Evolutionary conservation across 2,888 invertebrate species (phyloP).

Genomic region (Mimachlamys varia): DNA sequence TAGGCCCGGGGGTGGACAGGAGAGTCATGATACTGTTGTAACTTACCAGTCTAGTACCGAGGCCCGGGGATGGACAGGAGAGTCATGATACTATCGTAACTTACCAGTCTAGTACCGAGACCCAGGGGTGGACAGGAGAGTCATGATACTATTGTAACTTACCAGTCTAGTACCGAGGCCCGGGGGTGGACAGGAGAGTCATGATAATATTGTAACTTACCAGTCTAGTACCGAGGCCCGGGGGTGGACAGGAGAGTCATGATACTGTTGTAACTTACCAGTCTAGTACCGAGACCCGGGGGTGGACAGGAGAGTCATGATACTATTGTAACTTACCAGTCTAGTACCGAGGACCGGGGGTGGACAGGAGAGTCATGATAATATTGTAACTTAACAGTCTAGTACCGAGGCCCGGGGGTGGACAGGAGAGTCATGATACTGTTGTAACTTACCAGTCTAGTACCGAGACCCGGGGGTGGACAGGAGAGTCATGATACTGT

Average conservation of each 20-base stretch:
- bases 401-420: slow-evolving; percentile 60
- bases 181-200: slow-evolving; percentile 86
- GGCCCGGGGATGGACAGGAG: slow-evolving; percentile 83
- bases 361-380: slow-evolving; percentile 91
- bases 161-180: slow-evolving; percentile 58
- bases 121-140: slow-evolving; percentile 84
- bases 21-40: slow-evolving; percentile 94
- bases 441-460: slow-evolving; percentile 82
- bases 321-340: slow-evolving; percentile 85
- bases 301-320: slow-evolving; percentile 90
- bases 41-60: slow-evolving; percentile 58
- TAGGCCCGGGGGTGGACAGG: slow-evolving; percentile 81
- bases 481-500: slow-evolving; percentile 95
- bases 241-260: slow-evolving; percentile 89
- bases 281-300: slow-evolving; percentile 57
- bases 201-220: slow-evolving; percentile 89
- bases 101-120: slow-evolving; percentile 59
- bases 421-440: slow-evolving; percentile 93
- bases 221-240: slow-evolving; percentile 55
- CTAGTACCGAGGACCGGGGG: slow-evolving; percentile 59
- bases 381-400: slow-evolving; percentile 84
- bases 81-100: slow-evolving; percentile 92
- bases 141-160: slow-evolving; percentile 91
- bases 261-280: slow-evolving; percentile 87
- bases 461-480: slow-evolving; percentile 66